Base-by-base conservation (phyloP, 2,797 vertebrate species). In the Brotula barbata region DNA sequence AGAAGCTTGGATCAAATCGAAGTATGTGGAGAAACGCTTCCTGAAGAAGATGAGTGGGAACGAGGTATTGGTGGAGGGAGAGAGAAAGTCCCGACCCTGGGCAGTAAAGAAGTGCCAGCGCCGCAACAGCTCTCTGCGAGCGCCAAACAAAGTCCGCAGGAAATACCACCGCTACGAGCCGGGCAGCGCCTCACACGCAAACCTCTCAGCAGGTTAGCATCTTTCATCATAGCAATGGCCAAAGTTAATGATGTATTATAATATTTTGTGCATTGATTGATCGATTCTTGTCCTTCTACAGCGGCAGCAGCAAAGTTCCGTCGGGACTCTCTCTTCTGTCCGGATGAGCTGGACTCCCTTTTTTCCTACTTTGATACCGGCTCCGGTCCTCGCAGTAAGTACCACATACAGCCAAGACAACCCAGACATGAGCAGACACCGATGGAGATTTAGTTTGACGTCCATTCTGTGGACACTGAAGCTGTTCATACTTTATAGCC, bases 311-410 rank as follows among this genome's bases (percentile, higher is more conserved):
- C 94, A 73, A 96, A 96, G 84, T 92, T 94, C 68, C 94, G 95
- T 1, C 90, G 96, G 5, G 97, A 98, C 50, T 99, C 96, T 0
- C 89, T 99, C 19, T 99, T 99, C 88, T 98, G 97, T 83, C 96
- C 97, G 0, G 96, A 99, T 0, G 97, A 99, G 83, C 91, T 99
- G 66, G 96, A 98, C 82, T 95, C 95, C 0, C 93, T 99, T 8
- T 99, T 99, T 87, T 99, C 97, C 51, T 99, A 99, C 86, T 99
- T 98, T 0, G 96, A 99, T 71, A 93, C 93, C 0, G 95, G 95
- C 25, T 91, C 94, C 0, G 95, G 96, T 33, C 94, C 95, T 51
- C 95, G 90, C 84, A 96, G 97, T 99, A 91, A 97, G 97, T 95
- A 31, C 44, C 41, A 34, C 15, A 52, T 16, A 37, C 14, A 15